Evolutionary conservation across 1,140 invertebrate genomes (phyloP).

Genomic region (Nasonia giraulti): DNA sequence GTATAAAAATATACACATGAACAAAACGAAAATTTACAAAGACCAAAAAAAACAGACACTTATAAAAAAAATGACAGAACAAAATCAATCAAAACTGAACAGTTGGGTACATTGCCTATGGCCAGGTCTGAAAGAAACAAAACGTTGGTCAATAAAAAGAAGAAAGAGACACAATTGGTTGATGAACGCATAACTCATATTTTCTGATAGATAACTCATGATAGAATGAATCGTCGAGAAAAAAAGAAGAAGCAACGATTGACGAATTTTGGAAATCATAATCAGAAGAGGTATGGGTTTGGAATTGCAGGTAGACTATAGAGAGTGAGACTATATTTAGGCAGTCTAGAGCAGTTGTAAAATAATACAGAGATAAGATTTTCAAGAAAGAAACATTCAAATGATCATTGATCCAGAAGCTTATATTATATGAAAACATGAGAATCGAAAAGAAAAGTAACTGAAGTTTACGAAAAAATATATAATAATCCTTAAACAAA

Average conservation of each 20-base stretch:
- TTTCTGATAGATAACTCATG: neutral
- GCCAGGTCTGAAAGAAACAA: constrained; percentile 43
- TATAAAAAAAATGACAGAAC: constrained; percentile 35
- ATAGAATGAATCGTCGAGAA: neutral
- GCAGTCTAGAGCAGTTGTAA: neutral
- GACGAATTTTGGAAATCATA: neutral
- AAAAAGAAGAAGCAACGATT: neutral
- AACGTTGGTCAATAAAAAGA: constrained; percentile 27
- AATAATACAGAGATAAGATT: neutral
- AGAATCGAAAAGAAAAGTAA: constrained; percentile 17
- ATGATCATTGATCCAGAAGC: neutral
- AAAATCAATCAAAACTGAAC: constrained; percentile 8
- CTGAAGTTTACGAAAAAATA: constrained; percentile 1
- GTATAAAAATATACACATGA: neutral
- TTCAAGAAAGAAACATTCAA: neutral
- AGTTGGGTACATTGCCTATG: constrained; percentile 10
- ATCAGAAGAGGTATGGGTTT: neutral
- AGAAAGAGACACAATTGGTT: neutral
- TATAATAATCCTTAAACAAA: constrained; percentile 49
- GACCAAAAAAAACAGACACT: constrained; percentile 31
- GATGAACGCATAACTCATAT: neutral
- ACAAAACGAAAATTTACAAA: neutral
- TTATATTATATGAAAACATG: neutral
- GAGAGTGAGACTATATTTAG: neutral
- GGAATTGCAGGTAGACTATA: neutral